Evolutionary conservation across 1,140 invertebrate species (phyloP).

Genomic region (Drosophila gunungcola): DNA sequence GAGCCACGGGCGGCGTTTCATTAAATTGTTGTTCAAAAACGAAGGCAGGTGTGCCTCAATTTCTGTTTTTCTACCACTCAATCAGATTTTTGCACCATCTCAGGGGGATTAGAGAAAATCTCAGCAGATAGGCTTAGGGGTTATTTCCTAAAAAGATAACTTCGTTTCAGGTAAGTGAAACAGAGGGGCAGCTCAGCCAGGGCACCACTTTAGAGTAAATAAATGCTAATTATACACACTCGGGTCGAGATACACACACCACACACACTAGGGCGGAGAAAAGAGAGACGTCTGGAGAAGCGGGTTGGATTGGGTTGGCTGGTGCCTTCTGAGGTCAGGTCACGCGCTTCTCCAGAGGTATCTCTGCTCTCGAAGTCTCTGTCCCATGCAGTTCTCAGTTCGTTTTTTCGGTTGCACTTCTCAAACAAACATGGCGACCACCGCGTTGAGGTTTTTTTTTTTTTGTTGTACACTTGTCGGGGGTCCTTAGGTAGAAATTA

Average conservation of each 20-base stretch:
- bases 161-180: background rate
- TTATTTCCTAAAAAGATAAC: background rate
- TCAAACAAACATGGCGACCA: constrained; percentile 51
- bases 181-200: background rate
- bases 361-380: constrained; percentile 37
- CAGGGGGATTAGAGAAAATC: constrained; percentile 11
- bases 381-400: constrained; percentile 42
- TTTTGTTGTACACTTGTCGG: constrained; percentile 32
- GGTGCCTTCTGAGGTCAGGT: constrained; percentile 33
- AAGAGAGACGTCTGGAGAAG: constrained; percentile 16
- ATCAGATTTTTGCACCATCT: constrained; percentile 24
- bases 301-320: constrained; percentile 15
- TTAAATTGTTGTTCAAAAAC: constrained; percentile 22
- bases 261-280: background rate
- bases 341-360: constrained; percentile 41
- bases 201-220: background rate
- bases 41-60: constrained; percentile 17
- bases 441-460: constrained; percentile 25
- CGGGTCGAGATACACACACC: constrained; percentile 20
- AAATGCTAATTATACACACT: constrained; percentile 46
- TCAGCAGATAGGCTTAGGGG: background rate
- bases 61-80: constrained; percentile 9
- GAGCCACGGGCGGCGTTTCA: background rate
- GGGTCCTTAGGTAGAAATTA: constrained; percentile 37
- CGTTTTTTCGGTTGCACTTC: constrained; percentile 42